phyloP scores from a whole-genome alignment of 2,888 invertebrate genomes.

The Chrysina gloriosa region DNA sequence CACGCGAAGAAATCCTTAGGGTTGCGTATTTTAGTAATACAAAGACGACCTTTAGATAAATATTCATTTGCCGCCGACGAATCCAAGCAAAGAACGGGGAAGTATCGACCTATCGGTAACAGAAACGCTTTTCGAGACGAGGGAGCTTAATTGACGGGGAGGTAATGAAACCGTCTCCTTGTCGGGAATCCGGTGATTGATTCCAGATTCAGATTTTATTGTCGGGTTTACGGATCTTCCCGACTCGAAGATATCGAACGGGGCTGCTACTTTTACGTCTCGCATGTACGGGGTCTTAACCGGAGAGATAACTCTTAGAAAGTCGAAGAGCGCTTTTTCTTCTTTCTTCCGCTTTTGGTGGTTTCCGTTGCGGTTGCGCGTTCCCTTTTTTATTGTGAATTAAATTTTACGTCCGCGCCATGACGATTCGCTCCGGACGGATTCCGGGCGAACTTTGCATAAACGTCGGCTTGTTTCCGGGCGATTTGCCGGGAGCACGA shows the following conservation, averaged over 20 bases:
- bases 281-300: not conserved
- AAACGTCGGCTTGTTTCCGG: constrained; percentile 33
- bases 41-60: not conserved
- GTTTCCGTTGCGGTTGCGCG: not conserved
- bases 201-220: constrained; percentile 26
- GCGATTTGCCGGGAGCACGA: constrained; percentile 20
- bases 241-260: not conserved
- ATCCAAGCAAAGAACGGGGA: constrained; percentile 2
- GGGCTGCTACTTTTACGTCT: not conserved
- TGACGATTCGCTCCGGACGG: constrained; percentile 18
- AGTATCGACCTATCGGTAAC: not conserved
- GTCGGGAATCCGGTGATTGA: constrained; percentile 7
- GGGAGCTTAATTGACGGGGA: constrained; percentile 13
- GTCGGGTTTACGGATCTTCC: not conserved
- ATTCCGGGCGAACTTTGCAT: constrained; percentile 23
- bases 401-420: constrained; percentile 28
- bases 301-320: constrained; percentile 5
- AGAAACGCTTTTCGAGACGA: constrained; percentile 1
- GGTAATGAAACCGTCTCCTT: constrained; percentile 13
- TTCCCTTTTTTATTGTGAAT: constrained; percentile 34
- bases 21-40: not conserved
- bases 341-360: not conserved
- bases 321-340: not conserved
- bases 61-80: constrained; percentile 12
- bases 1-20: too few relatives aligned